A percentile compares a stretch with the other conserved stretches of the same genome.
These are phyloP conservation scores for Bombus waltoni DNA, from an alignment of 1,140 invertebrate species.

Conservation along the genomic window DNA sequence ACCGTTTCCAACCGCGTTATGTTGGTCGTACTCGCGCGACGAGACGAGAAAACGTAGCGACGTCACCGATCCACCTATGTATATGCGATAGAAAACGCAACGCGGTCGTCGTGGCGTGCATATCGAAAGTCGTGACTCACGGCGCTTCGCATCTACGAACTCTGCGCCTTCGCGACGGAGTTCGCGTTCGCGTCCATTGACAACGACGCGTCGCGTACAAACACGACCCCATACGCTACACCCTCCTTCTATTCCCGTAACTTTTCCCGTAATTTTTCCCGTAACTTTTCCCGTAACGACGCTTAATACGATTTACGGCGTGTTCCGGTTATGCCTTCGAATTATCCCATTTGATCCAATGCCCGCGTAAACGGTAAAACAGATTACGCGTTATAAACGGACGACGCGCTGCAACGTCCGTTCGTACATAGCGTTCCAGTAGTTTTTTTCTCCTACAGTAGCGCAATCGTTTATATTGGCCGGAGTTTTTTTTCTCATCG, in stretches of 20 bases:
- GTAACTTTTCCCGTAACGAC: not conserved
- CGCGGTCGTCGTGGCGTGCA: conserved; percentile 57
- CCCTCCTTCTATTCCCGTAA: not conserved
- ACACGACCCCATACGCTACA: not conserved
- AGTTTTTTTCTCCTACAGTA: no score
- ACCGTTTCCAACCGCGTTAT: not conserved
- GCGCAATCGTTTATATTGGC: no score
- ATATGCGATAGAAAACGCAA: conserved; percentile 45
- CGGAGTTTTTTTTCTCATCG: not conserved
- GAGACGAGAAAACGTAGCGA: conserved; percentile 1
- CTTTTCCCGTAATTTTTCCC: not conserved
- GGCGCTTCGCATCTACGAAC: conserved; percentile 50
- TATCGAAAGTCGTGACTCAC: conserved; percentile 71
- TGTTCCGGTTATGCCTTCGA: not conserved
- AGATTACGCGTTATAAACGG: not conserved
- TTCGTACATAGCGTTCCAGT: not conserved
- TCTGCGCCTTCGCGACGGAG: not conserved
- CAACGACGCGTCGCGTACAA: not conserved
- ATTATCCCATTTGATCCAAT: not conserved
- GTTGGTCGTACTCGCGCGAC: not conserved
- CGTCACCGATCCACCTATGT: conserved; percentile 44
- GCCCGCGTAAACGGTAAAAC: not conserved
- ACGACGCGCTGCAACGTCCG: not conserved
- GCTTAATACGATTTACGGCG: not conserved
- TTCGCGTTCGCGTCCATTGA: conserved; percentile 51